These are phyloP conservation scores for Papilio polytes DNA, from an alignment of 1,140 invertebrate genomes.

Conservation along the genomic window DNA sequence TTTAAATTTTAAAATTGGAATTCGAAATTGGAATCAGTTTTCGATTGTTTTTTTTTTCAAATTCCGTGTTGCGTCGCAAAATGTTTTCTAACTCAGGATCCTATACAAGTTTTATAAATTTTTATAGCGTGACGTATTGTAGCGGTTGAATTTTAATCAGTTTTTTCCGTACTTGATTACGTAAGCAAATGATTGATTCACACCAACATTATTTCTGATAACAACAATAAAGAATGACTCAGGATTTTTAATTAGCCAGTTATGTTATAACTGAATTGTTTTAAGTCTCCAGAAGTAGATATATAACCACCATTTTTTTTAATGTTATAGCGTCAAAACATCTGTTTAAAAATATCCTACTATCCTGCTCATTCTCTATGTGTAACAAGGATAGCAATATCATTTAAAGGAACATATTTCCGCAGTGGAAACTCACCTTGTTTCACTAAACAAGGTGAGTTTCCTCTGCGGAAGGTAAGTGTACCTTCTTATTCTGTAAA, in stretches of 20 bases:
- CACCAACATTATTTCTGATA: neutral
- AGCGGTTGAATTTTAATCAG: constrained; percentile 11
- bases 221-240: constrained; percentile 2
- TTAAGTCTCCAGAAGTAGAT: neutral
- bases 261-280: neutral
- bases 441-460: too few relatives aligned
- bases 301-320: too few relatives aligned
- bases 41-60: constrained; percentile 29
- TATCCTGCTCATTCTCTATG: neutral
- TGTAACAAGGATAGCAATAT: neutral
- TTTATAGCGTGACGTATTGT: neutral
- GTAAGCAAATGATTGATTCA: constrained; percentile 24
- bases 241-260: neutral
- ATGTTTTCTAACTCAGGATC: neutral
- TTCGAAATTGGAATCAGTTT: constrained; percentile 22
- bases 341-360: neutral
- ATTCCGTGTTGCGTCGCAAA: neutral
- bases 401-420: too few relatives aligned
- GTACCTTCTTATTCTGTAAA: neutral
- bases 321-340: too few relatives aligned
- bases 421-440: too few relatives aligned
- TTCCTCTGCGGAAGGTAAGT: too few relatives aligned
- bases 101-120: neutral
- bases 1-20: constrained; percentile 36
- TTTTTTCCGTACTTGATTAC: neutral